Base-by-base conservation (phyloP, 2,888 invertebrate species). In the Micoletzkya japonica region DNA sequence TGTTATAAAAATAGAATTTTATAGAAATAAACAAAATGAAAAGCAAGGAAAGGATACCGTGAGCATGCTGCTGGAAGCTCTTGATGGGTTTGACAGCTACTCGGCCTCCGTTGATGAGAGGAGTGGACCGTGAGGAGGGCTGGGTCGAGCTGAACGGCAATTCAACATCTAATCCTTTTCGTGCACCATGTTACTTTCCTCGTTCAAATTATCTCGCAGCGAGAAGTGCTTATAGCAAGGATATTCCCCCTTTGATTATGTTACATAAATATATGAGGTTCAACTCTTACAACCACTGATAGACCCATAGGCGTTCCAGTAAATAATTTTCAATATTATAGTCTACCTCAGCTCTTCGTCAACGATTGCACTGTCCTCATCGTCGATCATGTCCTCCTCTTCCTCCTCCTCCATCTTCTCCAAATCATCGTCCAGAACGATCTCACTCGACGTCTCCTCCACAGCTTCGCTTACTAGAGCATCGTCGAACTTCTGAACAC, bases 81-180 rank as follows among this genome's bases (percentile, higher is more conserved):
- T 66, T 66, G 66, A 66, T 66, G 6, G 66, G 39, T 37, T 66
- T 66, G 20, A 66, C 66, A 1, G 56, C 56, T 10, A 66, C 66
- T 26, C 66, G 30, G 14, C 66, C 66, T 37, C 66, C 54, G n/a
- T 66, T 66, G 26, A 66, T 66, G 2, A 66, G 37, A 54, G 66
- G 66, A 37, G 66, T 66, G 30, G 54, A 66, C 36, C 4, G 6
- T 66, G 34, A 0, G 63, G 50, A n/a, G 50, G 10, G 17, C 59
- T 59, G 39, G n/a, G n/a, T n/a, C n/a, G n/a, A n/a, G n/a, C n/a
- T n/a, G n/a, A n/a, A n/a, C n/a, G n/a, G n/a, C n/a, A n/a, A n/a
- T n/a, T n/a, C n/a, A n/a, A n/a, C n/a, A n/a, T n/a, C n/a, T n/a
- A n/a, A n/a, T n/a, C n/a, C n/a, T n/a, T n/a, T n/a, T n/a, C n/a